Evolutionary conservation across 2,797 vertebrate species (phyloP), one percentile per base, ranked within the genome.

Genomic region (Acomys russatus): DNA sequence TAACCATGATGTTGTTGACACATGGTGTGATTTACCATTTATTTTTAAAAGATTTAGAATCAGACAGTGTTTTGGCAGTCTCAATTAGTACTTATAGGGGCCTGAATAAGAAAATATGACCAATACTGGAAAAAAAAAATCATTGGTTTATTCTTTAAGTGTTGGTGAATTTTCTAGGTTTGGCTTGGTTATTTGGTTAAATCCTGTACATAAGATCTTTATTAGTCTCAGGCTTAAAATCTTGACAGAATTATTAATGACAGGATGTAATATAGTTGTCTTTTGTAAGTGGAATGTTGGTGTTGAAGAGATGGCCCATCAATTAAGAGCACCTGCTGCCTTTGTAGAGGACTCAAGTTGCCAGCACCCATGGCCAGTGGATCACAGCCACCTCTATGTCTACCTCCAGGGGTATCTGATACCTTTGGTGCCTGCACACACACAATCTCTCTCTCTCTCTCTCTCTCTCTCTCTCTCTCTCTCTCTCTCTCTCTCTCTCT

Each of bases 231-330:
- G 35, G 96, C n/a, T 87, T 90, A 74, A 64, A n/a, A 25, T 90
- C 89, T 94, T 93, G 51, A 78, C 88, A 35, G 35, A 87, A 63
- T 76, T 93, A 59, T 66, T 93, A 78, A 73, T 94, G 0, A 28
- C 89, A 97, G 78, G 85, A 87, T 49, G 1, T 97, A 59, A 54
- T 95, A 12, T 64, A 83, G 61, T 94, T 94, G 91, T 77, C 68
- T 94, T 97, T 95, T 95, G 0, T 94, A 84, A 18, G 25, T 82
- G 84, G 95, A 33, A 78, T 78, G 28, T 54, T 78, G 76, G 49
- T 51, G 17, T 33, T 78, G 49, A 54, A 54, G 49, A 78, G 28
- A 78, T 51, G 76, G 49, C 49, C 23, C 49, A 77, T 14, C 38
- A 49, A 38, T 76, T 11, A 76, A 28, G 23, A 76, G 38, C 44